Evolutionary conservation across 2,797 vertebrate species (phyloP).

Genomic region (Florisuga fusca): DNA sequence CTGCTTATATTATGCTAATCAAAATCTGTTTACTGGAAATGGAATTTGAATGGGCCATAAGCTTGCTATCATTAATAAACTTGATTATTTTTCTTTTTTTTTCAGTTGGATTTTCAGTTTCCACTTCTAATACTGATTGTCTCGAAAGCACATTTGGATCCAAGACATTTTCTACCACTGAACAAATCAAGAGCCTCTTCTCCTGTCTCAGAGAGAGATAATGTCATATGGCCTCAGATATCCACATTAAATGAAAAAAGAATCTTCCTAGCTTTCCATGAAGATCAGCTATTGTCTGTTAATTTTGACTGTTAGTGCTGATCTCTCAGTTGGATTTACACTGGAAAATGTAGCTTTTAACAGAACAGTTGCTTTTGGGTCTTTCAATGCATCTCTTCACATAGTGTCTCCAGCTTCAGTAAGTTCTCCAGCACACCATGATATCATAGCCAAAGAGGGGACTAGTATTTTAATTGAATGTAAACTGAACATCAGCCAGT

Average conservation of each 20-base stretch:
- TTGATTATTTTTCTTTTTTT: background rate
- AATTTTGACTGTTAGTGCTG: constrained; percentile 64
- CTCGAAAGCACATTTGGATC: constrained; percentile 45
- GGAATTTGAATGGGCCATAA: background rate
- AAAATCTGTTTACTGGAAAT: constrained; percentile 29
- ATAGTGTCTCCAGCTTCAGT: constrained; percentile 49
- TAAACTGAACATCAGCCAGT: constrained; percentile 80
- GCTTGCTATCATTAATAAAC: constrained; percentile 42
- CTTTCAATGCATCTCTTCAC: constrained; percentile 69
- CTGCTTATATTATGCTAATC: constrained; percentile 23
- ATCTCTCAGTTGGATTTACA: constrained; percentile 61
- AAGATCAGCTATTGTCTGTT: constrained; percentile 76
- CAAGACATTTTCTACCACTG: constrained; percentile 22
- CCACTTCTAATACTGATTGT: constrained; percentile 41
- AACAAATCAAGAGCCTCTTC: constrained; percentile 39
- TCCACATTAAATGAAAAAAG: constrained; percentile 61
- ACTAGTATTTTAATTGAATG: constrained; percentile 84
- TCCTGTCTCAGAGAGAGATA: constrained; percentile 29
- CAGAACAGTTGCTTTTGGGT: constrained; percentile 12
- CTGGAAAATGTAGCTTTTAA: constrained; percentile 73
- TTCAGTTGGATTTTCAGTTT: constrained; percentile 64
- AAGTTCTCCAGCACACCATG: constrained; percentile 68
- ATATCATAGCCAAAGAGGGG: constrained; percentile 89
- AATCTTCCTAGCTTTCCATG: constrained; percentile 74
- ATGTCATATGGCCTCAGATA: constrained; percentile 27